phyloP scores from a whole-genome alignment of 2,113 vertebrate genomes.

The mouse (Mus musculus) region GRCm39 chr8:8163501-8164000 shows the following conservation, averaged over 20 bases:
- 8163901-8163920: rapidly evolving
- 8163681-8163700: background rate
- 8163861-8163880: background rate
- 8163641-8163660: no score
- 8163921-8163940: background rate
- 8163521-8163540: no score
- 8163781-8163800: rapidly evolving
- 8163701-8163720: background rate
- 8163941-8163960: background rate
- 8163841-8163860: background rate
- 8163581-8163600: no score
- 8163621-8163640: no score
- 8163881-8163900: rapidly evolving
- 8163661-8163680: no score
- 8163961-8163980: background rate
- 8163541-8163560: no score
- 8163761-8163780: rapidly evolving
- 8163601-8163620: no score
- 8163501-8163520: no score
- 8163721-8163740: background rate
- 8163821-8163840: background rate
- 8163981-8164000: rapidly evolving
- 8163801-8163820: rapidly evolving
- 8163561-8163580: no score
- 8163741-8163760: background rate